A percentile compares a stretch with the other conserved stretches of the same genome.
Evolutionary conservation across 2,888 invertebrate species (phyloP).

Genomic region (Eueremaeus valkanovi): DNA sequence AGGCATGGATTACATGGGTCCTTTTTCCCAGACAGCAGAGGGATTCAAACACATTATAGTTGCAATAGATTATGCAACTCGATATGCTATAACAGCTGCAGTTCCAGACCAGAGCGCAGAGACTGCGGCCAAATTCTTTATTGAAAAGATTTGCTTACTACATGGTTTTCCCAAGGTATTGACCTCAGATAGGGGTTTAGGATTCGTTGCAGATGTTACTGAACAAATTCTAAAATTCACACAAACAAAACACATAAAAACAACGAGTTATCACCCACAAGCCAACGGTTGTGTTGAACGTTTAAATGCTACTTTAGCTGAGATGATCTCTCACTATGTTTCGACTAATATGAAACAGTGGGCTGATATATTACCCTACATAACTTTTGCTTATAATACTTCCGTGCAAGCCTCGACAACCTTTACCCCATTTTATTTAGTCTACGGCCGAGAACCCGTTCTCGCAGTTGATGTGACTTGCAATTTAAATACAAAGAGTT

Average conservation of each 20-base stretch:
- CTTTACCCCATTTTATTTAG: neutral
- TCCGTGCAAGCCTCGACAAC: conserved; percentile 33
- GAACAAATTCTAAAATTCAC: conserved; percentile 22
- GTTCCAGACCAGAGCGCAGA: neutral
- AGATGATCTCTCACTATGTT: conserved; percentile 35
- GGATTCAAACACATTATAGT: neutral
- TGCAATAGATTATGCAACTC: neutral
- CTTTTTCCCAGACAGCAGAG: neutral
- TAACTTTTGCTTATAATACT: conserved; percentile 36
- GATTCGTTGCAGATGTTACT: neutral
- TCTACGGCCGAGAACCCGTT: neutral
- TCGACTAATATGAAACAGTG: conserved; percentile 38
- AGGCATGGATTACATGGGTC: neutral
- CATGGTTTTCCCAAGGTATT: conserved; percentile 33
- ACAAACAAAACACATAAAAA: conserved; percentile 32
- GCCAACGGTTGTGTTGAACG: conserved; percentile 37
- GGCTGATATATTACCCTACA: conserved; percentile 37
- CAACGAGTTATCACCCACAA: conserved; percentile 38
- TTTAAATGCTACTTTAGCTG: conserved; percentile 33
- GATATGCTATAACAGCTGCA: neutral
- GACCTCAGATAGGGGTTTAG: conserved; percentile 27
- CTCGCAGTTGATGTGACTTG: neutral
- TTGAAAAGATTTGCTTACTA: conserved; percentile 33
- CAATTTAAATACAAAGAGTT: neutral
- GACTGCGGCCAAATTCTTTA: conserved; percentile 31